These are phyloP conservation scores for Pangasius krempfi DNA, from an alignment of 2,797 vertebrate species.

Conservation along the genomic window DNA sequence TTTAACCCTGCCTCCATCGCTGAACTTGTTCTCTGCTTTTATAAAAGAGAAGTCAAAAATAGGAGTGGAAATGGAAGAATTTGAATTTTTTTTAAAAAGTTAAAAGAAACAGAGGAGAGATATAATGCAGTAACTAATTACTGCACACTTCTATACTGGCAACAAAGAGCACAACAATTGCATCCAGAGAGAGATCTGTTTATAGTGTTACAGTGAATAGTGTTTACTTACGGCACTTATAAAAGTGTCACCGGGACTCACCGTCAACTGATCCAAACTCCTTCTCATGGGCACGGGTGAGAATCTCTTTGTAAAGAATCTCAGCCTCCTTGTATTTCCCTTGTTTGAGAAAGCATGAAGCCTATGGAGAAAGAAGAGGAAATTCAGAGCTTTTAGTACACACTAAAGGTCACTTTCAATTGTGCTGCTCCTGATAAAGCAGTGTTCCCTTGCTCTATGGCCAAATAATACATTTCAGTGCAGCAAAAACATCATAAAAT, in stretches of 20 bases:
- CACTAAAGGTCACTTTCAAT: not conserved
- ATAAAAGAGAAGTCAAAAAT: constrained; percentile 6
- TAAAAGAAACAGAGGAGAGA: not conserved
- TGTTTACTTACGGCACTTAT: not conserved
- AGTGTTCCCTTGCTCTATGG: not conserved
- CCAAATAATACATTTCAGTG: not conserved
- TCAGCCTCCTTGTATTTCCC: constrained; percentile 97
- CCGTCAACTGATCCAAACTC: constrained; percentile 98
- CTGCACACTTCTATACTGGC: not conserved
- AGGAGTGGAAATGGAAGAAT: not conserved
- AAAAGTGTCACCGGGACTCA: constrained; percentile 68
- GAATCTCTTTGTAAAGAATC: constrained; percentile 96
- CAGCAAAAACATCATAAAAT: not conserved
- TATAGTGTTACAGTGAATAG: too few species aligned
- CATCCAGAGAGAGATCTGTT: too few species aligned
- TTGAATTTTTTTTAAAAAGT: not conserved
- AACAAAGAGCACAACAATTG: not conserved
- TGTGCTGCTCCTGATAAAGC: not conserved
- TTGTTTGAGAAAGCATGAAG: constrained; percentile 98
- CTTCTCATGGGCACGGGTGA: constrained; percentile 96
- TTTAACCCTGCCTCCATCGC: not conserved
- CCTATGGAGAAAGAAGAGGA: constrained; percentile 71
- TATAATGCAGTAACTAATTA: not conserved
- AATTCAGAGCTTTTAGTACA: not conserved
- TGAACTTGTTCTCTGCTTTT: not conserved